A percentile compares a stretch with the other conserved stretches of the same genome.
Conservation (phyloP, 2,113 vertebrate species). For the Cygnus atratus region DNA sequence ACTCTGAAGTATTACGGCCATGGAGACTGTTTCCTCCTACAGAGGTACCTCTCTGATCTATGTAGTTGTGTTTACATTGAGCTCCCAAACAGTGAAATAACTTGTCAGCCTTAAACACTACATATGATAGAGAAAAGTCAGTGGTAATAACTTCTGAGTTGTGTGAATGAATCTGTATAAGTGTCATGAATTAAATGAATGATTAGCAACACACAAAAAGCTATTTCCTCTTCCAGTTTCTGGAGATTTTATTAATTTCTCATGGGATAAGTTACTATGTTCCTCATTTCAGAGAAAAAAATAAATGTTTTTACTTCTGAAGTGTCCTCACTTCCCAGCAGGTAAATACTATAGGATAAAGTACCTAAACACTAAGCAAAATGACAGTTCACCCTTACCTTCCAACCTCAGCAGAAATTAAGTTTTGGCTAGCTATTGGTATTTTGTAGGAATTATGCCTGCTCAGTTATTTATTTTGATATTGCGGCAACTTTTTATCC, state of each 20-base stretch:
- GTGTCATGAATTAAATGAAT: neutral
- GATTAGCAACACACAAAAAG: neutral
- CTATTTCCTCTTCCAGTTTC: neutral
- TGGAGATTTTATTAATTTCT: neutral
- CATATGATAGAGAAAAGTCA: accelerated
- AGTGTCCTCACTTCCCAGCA: neutral
- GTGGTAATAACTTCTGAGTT: neutral
- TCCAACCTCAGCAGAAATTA: neutral
- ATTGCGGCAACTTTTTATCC: conserved; percentile 45
- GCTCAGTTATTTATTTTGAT: conserved; percentile 45
- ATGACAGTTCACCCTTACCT: neutral
- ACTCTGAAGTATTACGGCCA: neutral
- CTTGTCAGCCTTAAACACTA: neutral
- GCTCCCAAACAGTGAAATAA: neutral
- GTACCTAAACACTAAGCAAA: neutral
- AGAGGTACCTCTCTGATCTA: neutral
- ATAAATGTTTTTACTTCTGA: neutral
- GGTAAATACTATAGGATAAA: neutral
- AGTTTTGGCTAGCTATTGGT: neutral
- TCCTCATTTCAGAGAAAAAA: neutral
- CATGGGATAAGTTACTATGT: neutral
- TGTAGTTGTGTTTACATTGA: neutral
- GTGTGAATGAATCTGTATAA: neutral
- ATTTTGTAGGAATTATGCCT: conserved; percentile 26
- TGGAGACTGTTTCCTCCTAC: neutral